Percentiles rank a stretch among this genome's conserved stretches.
Evolutionary conservation across 2,113 vertebrate genomes (phyloP).

Genomic region (Myotis yumanensis): DNA sequence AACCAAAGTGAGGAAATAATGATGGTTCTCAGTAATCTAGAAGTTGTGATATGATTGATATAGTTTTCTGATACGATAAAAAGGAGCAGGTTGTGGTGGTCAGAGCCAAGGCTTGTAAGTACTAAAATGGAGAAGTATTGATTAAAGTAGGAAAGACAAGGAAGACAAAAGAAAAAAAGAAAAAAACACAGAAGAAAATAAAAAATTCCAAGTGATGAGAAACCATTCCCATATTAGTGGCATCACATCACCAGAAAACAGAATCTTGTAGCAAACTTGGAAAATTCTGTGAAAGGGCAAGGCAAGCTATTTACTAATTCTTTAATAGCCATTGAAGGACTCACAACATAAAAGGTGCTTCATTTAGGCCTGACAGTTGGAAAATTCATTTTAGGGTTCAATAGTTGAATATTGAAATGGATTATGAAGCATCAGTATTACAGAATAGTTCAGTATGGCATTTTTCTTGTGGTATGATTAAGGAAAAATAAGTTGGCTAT

Average conservation of each 20-base stretch:
- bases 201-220: neutral
- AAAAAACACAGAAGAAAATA: neutral
- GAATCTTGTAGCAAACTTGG: slow-evolving; percentile 9
- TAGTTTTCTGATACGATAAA: slow-evolving; percentile 30
- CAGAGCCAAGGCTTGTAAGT: neutral
- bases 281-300: neutral
- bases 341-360: neutral
- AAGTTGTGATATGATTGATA: slow-evolving; percentile 43
- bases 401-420: neutral
- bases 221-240: neutral
- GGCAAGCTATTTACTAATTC: neutral
- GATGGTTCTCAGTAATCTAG: neutral
- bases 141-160: slow-evolving; percentile 23
- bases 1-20: slow-evolving; percentile 20
- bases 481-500: slow-evolving; percentile 29
- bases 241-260: neutral
- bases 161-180: neutral
- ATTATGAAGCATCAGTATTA: neutral
- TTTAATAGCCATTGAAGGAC: slow-evolving; percentile 22
- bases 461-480: slow-evolving; percentile 30
- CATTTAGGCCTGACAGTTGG: neutral
- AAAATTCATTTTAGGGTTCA: slow-evolving; percentile 40
- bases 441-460: neutral
- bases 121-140: neutral
- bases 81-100: neutral